A percentile compares a stretch with the other conserved stretches of the same genome.
phyloP scores from a whole-genome alignment of 2,888 invertebrate genomes.

The Operophtera brumata region DNA sequence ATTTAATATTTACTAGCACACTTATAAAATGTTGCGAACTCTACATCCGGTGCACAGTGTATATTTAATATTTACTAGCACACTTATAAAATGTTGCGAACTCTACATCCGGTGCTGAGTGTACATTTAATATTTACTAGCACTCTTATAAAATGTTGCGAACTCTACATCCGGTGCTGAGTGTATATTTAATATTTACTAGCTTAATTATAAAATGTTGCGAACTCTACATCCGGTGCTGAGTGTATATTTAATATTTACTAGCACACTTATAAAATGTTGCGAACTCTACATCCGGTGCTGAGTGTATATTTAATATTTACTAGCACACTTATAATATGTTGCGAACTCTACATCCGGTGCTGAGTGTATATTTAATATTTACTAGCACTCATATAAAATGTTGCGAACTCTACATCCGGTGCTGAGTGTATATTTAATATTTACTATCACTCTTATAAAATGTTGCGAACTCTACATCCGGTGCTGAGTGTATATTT shows the following conservation, averaged over 20 bases:
- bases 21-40: conserved; percentile 6
- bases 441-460: conserved; percentile 8
- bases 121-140: conserved; percentile 1
- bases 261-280: conserved; percentile 7
- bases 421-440: too few species aligned
- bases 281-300: conserved; percentile 2
- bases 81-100: conserved; percentile 6
- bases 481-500: too few species aligned
- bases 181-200: conserved; percentile 1
- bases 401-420: conserved; percentile 6
- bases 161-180: not conserved
- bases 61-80: conserved; percentile 5
- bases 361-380: not conserved
- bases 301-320: not conserved
- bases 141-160: conserved; percentile 7
- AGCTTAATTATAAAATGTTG: conserved; percentile 7
- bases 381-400: conserved; percentile 6
- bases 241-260: conserved; percentile 1
- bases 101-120: not conserved
- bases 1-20: conserved; percentile 6
- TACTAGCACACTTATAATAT: conserved; percentile 7
- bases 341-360: conserved; percentile 3
- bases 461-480: conserved; percentile 8
- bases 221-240: not conserved
- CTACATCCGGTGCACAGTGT: not conserved